Base-by-base conservation (phyloP, 1,140 invertebrate genomes). In the Trichogramma pretiosum region DNA sequence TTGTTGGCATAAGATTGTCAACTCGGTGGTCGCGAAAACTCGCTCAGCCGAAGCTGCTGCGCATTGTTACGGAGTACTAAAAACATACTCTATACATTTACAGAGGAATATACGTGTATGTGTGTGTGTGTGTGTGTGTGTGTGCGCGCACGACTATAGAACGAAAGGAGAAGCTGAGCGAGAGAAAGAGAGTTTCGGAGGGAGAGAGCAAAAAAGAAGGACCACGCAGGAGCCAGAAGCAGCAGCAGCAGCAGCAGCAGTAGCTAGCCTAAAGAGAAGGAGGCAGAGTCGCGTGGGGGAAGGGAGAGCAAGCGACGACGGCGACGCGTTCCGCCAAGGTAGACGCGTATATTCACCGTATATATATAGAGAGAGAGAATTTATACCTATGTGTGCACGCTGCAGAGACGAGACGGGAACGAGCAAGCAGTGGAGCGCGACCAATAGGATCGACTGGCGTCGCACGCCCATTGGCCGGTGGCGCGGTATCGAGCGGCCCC, bases 391-490 rank as follows among this genome's bases (percentile, higher is more conserved):
- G n/a, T n/a, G n/a, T n/a, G n/a, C n/a, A n/a, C n/a, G n/a, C n/a
- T n/a, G n/a, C n/a, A n/a, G n/a, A n/a, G n/a, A n/a, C n/a, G n/a
- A n/a, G n/a, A n/a, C n/a, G n/a, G n/a, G n/a, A n/a, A n/a, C n/a
- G 23, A 8, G 60, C 52, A 60, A 51, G 57, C 60, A 58, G 48
- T 58, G 44, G 41, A 56, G 49, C 39, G 46, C 60, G 58, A 56
- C 68, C 69, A 70, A 70, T 72, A 52, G 58, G 46, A 46, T 50
- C n/a, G n/a, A n/a, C n/a, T n/a, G n/a, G n/a, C n/a, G n/a, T n/a
- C n/a, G n/a, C n/a, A n/a, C n/a, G n/a, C n/a, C n/a, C n/a, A n/a
- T n/a, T n/a, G n/a, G n/a, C n/a, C n/a, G n/a, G n/a, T n/a, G n/a
- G n/a, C 45, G 41, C 47, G 28, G 50, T 71, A 71, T 71, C 64